These are phyloP conservation scores for Xiphophorus maculatus DNA, from an alignment of 2,113 vertebrate species.

Conservation along the genomic window DNA sequence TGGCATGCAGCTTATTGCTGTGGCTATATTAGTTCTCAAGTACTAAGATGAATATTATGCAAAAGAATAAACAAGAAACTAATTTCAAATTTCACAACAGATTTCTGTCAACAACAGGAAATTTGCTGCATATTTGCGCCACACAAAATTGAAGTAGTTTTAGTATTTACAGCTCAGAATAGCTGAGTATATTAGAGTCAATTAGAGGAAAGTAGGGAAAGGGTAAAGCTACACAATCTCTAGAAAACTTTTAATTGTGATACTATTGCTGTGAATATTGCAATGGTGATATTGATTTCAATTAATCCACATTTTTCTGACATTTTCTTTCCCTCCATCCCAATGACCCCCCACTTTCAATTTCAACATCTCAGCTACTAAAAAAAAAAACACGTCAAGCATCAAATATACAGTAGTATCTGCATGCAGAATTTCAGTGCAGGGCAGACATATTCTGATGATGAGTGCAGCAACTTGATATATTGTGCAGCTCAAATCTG, in stretches of 20 bases:
- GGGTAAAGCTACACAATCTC: background rate
- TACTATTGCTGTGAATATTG: background rate
- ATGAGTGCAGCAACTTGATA: too few species aligned
- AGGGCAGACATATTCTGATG: too few species aligned
- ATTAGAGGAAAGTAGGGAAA: too few species aligned
- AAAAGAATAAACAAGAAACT: background rate
- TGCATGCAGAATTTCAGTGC: too few species aligned
- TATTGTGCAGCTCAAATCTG: too few species aligned
- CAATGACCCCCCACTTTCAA: background rate
- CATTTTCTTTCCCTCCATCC: background rate
- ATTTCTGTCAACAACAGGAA: background rate
- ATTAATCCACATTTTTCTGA: background rate
- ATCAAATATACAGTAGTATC: too few species aligned
- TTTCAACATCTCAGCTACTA: background rate
- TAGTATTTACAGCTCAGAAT: background rate
- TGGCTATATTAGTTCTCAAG: background rate
- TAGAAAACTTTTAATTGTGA: background rate
- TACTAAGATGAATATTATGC: background rate
- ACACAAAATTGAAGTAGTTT: too few species aligned
- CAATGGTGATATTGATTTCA: background rate
- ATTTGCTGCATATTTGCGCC: constrained; percentile 1
- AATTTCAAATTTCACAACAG: constrained; percentile 13
- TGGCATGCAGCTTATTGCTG: background rate
- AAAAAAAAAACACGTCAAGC: background rate
- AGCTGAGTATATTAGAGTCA: too few species aligned